These are phyloP conservation scores for Numida meleagris DNA, from an alignment of 2,113 vertebrate species.

Conservation along the genomic window DNA sequence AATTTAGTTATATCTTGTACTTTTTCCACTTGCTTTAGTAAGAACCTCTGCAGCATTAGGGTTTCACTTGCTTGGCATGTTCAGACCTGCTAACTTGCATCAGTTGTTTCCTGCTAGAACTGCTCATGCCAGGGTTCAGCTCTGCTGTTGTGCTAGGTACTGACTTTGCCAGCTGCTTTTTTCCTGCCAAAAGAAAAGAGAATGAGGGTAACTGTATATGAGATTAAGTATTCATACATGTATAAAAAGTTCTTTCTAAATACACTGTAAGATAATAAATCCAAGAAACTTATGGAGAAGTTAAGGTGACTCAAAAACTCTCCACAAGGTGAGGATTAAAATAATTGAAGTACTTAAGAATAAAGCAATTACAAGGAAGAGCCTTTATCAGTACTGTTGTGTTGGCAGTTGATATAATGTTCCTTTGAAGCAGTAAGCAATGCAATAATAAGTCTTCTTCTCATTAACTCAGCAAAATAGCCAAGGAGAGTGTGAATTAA, in stretches of 20 bases:
- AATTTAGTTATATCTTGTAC: background rate
- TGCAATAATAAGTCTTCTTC: constrained; percentile 11
- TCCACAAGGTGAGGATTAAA: background rate
- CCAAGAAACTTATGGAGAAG: background rate
- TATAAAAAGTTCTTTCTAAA: background rate
- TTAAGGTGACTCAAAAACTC: background rate
- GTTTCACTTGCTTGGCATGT: background rate
- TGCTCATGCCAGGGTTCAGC: background rate
- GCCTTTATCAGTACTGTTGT: background rate
- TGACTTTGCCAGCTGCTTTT: constrained; percentile 46
- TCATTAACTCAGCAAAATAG: background rate
- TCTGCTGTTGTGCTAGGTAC: constrained; percentile 17
- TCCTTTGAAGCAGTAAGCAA: constrained; percentile 23
- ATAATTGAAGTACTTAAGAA: background rate
- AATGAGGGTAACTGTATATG: background rate
- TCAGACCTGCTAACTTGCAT: constrained; percentile 29
- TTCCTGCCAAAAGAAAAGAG: constrained; percentile 21
- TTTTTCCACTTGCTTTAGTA: background rate
- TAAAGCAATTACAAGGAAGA: background rate
- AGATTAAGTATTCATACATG: background rate
- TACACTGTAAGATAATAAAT: background rate
- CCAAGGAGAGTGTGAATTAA: background rate
- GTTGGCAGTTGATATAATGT: constrained; percentile 22
- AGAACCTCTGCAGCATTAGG: background rate
- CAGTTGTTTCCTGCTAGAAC: background rate